Base-by-base conservation (phyloP, 2,888 invertebrate species). In the Idaea biselata region DNA sequence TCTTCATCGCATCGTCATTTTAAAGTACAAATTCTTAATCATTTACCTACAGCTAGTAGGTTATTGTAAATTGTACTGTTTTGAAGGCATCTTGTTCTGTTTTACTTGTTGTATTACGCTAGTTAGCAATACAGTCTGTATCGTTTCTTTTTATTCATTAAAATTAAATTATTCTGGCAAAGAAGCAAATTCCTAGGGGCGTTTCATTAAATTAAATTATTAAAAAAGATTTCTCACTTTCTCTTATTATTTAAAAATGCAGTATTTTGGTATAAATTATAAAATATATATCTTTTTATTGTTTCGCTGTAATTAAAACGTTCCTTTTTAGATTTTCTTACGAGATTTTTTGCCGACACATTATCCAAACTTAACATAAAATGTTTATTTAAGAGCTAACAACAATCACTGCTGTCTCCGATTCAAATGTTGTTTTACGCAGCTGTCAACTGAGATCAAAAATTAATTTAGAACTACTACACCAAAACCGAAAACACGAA, bases 261-360 rank as follows among this genome's bases (percentile, higher is more conserved):
- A 91, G 86, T 86, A 89, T 90, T 92, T 92, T 92, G 91, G 91
- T 92, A 90, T 92, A 90, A 84, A 91, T 91, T 91, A 89, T 89
- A 89, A 86, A 86, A 83, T 78, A 83, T 82, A 80, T 75, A 73
- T 67, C 77, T 73, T 62, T 72, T 76, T 80, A 82, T 84, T 82
- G 89, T 88, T 89, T 83, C 88, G 89, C 89, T 87, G 88, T 81
- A 66, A 63, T 74, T 68, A 64, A 44, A 44, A 44, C 44, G 44
- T 44, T 44, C 44, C 44, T 64, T 62, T 65, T 63, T 60, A 72
- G 82, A 79, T 61, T 66, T 66, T 65, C 67, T 70, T 66, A 44
- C 44, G 61, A 69, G 70, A 60, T 61, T 68, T 84, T 88, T 87
- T 90, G 88, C 89, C 90, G 89, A 91, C 91, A 91, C 89, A 76